Conservation (phyloP, 1,140 invertebrate species). For the Pseudoatta argentina region DNA sequence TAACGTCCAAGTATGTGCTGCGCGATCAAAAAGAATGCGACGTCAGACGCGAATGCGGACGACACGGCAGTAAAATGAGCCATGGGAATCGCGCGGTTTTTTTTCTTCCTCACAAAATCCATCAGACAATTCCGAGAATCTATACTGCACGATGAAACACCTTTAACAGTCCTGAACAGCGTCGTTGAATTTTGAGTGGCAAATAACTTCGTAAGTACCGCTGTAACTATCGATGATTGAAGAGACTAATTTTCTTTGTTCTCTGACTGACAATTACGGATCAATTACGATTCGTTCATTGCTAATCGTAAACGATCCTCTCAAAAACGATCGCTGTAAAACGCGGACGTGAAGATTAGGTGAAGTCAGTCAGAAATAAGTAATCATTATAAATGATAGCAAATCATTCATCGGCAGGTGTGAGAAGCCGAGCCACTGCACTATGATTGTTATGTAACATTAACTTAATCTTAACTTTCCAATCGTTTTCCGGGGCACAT, state of each 20-base stretch:
- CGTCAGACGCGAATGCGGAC: neutral
- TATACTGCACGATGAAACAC: neutral
- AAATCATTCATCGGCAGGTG: conserved; percentile 67
- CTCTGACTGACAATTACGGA: neutral
- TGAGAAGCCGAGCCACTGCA: neutral
- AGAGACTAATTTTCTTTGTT: conserved; percentile 1
- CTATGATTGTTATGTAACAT: neutral
- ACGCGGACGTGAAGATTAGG: conserved; percentile 15
- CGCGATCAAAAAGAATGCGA: conserved; percentile 42
- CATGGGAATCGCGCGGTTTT: neutral
- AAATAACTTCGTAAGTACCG: neutral
- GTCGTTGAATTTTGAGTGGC: neutral
- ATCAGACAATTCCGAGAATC: neutral
- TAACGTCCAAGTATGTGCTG: neutral
- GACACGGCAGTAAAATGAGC: conserved; percentile 31
- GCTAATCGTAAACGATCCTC: conserved; percentile 41
- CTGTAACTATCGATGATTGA: neutral
- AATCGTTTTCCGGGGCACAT: neutral
- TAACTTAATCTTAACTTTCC: conserved; percentile 1
- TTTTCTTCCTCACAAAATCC: neutral
- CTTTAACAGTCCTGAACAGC: neutral
- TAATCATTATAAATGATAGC: conserved; percentile 77
- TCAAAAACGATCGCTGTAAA: conserved; percentile 11
- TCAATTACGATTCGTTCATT: conserved; percentile 11
- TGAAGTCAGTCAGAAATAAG: conserved; percentile 55